These are phyloP conservation scores for Catagonus wagneri DNA, from an alignment of 2,113 vertebrate genomes.

Conservation along the genomic window DNA sequence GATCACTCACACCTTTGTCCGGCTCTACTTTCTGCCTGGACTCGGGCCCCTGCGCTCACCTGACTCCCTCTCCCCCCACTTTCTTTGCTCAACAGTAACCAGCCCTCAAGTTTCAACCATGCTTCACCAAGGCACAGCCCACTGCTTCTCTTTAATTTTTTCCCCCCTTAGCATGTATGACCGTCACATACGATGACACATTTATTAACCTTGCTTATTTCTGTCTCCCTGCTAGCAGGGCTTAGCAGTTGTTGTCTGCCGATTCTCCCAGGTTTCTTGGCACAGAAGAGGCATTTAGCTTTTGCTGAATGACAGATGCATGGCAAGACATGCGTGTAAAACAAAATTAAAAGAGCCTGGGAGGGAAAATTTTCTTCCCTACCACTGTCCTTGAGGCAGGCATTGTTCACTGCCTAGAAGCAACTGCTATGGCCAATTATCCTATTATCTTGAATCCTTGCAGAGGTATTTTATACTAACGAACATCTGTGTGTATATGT, in stretches of 20 bases:
- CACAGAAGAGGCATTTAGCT: background rate
- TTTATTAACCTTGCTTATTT: background rate
- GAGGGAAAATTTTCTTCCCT: background rate
- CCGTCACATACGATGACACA: background rate
- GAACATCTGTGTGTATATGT: too few species aligned
- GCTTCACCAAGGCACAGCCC: background rate
- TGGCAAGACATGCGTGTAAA: background rate
- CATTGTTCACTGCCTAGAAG: background rate
- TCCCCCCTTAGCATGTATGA: background rate
- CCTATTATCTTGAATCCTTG: background rate
- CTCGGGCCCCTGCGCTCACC: rapidly evolving
- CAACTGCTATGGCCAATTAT: background rate
- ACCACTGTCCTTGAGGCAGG: background rate
- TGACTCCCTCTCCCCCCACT: background rate
- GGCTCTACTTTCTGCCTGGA: too few species aligned
- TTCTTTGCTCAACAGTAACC: background rate
- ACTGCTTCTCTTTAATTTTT: background rate
- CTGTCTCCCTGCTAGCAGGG: background rate
- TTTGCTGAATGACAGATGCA: background rate
- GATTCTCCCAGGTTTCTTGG: background rate
- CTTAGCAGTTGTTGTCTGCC: background rate
- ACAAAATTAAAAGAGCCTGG: background rate
- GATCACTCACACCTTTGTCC: rapidly evolving
- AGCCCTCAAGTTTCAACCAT: background rate
- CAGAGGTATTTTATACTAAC: background rate